Base-by-base conservation (phyloP, 2,797 vertebrate species). In the Tamandua tetradactyla region DNA sequence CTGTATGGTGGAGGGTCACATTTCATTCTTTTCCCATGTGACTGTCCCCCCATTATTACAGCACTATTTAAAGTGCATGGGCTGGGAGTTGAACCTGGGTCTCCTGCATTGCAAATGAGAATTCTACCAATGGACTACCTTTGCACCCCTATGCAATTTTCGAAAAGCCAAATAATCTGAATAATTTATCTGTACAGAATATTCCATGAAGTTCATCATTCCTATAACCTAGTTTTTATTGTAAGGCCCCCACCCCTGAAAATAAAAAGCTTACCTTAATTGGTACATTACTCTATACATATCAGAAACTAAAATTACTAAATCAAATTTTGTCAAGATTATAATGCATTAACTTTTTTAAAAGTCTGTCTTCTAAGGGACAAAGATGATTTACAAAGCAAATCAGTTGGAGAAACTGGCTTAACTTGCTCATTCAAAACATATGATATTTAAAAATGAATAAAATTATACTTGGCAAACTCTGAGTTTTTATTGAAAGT, bases 361-460 rank as follows among this genome's bases (percentile, higher is more conserved):
- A 86, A 92, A 96, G 49, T 71, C 69, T 86, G n/a, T 92, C 81
- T 96, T 88, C 42, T 83, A 93, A 89, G 55, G 25, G 35, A 95
- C 44, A 91, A 72, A 87, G 59, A 83, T 57, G 13, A 96, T 81
- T 93, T 94, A 83, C 35, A 90, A 91, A 82, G 64, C 66, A 95
- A 94, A 95, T 92, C 71, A 82, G 55, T 85, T 88, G 57, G 64
- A 93, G 57, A 89, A 81, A 18, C 32, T 75, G 69, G 44, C 85
- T 91, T 95, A 86, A 91, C 95, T 96, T 91, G 55, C 42, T 92
- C n/a, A 78, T 84, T 87, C 35, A 57, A 94, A 92, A 89, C 59
- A 93, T 3, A 94, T 12, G 35, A 68, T 89, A 74, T 89, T 95
- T n/a, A 71, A 95, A 93, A 91, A 89, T 92, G 30, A 94, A 92